A percentile compares a stretch with the other conserved stretches of the same genome.
These are phyloP conservation scores for Drosophila subsilvestris DNA, from an alignment of 2,888 invertebrate genomes.

Conservation along the genomic window DNA sequence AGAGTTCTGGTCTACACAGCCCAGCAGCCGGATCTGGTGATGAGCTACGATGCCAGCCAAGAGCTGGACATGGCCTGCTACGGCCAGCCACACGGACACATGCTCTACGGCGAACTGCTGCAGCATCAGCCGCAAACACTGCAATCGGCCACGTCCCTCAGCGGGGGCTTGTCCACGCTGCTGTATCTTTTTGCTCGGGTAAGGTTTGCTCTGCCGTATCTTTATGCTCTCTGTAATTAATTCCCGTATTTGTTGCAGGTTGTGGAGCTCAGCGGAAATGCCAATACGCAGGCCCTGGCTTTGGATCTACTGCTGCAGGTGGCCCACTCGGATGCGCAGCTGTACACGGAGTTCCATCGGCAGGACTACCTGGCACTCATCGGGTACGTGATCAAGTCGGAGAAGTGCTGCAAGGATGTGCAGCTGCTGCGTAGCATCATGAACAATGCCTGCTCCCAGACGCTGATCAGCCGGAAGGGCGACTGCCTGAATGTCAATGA, in stretches of 20 bases:
- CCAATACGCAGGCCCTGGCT: constrained; percentile 87
- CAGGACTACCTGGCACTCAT: constrained; percentile 86
- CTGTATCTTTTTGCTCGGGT: constrained; percentile 89
- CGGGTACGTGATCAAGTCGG: constrained; percentile 87
- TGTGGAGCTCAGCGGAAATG: constrained; percentile 87
- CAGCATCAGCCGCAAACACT: constrained; percentile 79
- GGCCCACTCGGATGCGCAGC: constrained; percentile 86
- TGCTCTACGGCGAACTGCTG: constrained; percentile 79
- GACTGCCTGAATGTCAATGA: constrained; percentile 83
- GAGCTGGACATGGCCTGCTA: constrained; percentile 73
- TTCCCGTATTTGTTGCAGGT: constrained; percentile 83
- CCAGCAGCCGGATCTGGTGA: constrained; percentile 86
- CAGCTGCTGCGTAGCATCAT: constrained; percentile 87
- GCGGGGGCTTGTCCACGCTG: constrained; percentile 88
- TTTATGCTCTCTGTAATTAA: no score
- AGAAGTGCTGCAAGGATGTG: constrained; percentile 86
- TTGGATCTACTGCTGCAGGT: constrained; percentile 86
- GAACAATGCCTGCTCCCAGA: constrained; percentile 87
- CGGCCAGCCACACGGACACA: constrained; percentile 75
- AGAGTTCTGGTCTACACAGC: constrained; percentile 87
- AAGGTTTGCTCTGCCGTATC: constrained; percentile 38
- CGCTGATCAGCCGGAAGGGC: constrained; percentile 85
- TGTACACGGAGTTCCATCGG: constrained; percentile 87
- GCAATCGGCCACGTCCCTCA: constrained; percentile 80
- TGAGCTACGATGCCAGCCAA: constrained; percentile 74